A percentile compares a stretch with the other conserved stretches of the same genome.
phyloP scores from a whole-genome alignment of 2,888 invertebrate species.

The Mycogona germanica region DNA sequence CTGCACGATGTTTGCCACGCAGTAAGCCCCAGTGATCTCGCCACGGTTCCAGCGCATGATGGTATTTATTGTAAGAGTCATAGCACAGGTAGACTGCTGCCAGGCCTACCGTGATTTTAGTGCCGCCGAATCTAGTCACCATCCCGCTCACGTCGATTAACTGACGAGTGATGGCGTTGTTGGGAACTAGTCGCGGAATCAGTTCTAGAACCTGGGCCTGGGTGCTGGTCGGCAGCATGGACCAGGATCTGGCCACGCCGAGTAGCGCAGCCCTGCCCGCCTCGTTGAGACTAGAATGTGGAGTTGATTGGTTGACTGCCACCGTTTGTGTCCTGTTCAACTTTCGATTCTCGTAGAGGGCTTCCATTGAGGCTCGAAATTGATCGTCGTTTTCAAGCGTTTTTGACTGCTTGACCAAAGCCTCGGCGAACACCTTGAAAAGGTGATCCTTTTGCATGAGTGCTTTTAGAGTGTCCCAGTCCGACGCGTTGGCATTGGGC shows the following conservation, averaged over 20 bases:
- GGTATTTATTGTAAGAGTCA: neutral
- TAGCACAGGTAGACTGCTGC: slow-evolving; percentile 3
- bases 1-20: neutral
- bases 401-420: slow-evolving; percentile 3
- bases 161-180: neutral
- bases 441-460: neutral
- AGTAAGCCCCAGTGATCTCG: neutral
- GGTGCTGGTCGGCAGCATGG: neutral
- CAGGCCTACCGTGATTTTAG: slow-evolving; percentile 2
- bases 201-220: neutral
- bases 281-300: neutral
- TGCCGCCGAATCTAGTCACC: slow-evolving; percentile 6
- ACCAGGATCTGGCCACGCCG: slow-evolving; percentile 1
- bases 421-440: slow-evolving; percentile 8
- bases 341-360: no score
- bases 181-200: no score
- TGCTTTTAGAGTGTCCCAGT: slow-evolving; percentile 7
- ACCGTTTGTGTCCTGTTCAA: neutral
- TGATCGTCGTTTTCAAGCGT: slow-evolving; percentile 5
- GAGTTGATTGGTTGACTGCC: neutral
- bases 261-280: neutral
- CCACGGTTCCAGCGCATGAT: neutral
- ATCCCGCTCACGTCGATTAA: slow-evolving; percentile 1
- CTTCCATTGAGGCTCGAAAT: neutral
- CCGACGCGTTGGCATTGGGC: no score